These are phyloP conservation scores for Entomyzon cyanotis DNA, from an alignment of 2,113 vertebrate genomes.

Conservation along the genomic window DNA sequence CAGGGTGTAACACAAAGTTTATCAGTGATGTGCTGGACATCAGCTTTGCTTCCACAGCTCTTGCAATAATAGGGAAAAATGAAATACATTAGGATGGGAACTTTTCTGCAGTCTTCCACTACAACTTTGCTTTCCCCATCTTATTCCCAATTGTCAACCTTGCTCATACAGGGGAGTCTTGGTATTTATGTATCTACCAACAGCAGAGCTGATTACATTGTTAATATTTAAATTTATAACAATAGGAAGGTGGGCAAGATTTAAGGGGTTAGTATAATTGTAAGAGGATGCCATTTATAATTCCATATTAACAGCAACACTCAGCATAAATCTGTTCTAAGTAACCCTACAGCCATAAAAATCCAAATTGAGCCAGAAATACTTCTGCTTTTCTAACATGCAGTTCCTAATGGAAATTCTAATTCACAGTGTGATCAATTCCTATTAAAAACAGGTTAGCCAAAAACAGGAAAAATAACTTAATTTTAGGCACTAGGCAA, in stretches of 20 bases:
- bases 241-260: neutral
- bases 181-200: neutral
- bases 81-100: neutral
- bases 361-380: neutral
- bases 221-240: neutral
- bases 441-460: conserved; percentile 11
- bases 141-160: neutral
- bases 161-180: neutral
- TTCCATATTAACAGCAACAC: neutral
- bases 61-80: neutral
- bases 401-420: neutral
- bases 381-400: neutral
- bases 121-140: neutral
- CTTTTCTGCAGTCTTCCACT: neutral
- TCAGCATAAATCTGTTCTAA: neutral
- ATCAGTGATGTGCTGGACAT: neutral
- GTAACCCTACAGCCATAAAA: neutral
- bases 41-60: conserved; percentile 21
- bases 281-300: neutral
- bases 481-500: neutral
- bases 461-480: conserved; percentile 6
- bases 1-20: neutral
- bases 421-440: conserved; percentile 19
- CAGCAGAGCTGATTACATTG: neutral
- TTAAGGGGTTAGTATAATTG: neutral